Evolutionary conservation across 2,888 invertebrate species (phyloP), one percentile per base, ranked within the genome.

Genomic region (Steinernema hermaphroditum): DNA sequence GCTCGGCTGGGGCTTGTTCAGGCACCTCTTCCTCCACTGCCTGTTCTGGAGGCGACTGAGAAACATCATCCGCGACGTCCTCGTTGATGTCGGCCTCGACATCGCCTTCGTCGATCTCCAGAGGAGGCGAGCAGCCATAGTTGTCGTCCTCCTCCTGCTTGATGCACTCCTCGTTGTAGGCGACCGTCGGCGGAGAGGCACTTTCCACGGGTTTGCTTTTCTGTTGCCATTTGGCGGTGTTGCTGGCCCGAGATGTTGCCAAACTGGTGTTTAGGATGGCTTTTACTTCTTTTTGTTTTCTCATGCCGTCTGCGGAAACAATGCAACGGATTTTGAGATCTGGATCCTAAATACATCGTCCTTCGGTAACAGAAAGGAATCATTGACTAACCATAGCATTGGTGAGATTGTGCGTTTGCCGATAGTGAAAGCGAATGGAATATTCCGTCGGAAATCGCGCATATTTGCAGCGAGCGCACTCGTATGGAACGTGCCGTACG

Each of bases 381-480:
- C 9, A 46, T 19, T 46, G n/a, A n/a, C n/a, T n/a, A n/a, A n/a
- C n/a, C n/a, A n/a, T n/a, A n/a, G n/a, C n/a, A n/a, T n/a, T 27
- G 29, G 14, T 6, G 54, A 54, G 6, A 22, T 27, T 29, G 62
- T 62, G 62, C 8, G 32, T 14, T 32, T 62, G 29, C 16, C 19
- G 12, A 16, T 14, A 32, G 34, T 62, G 62, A 19, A 6, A 62
- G 27, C 62, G 27, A 19, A 62, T 27, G 16, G 62, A 29, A 16
- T 16, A 62, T 32, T 62, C 29, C 12, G 62, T 62, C 2, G 62
- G 62, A 19, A 62, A 62, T 16, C 62, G 62, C 32, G 62, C 62
- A 27, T 32, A 62, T 16, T 22, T 29, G 32, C 62, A 62, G 8
- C 32, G 6, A 16, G 27, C 32, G 62, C 62, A 62, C 16, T 24